These are phyloP conservation scores for Tamandua tetradactyla DNA, from an alignment of 2,797 vertebrate species.

Conservation along the genomic window DNA sequence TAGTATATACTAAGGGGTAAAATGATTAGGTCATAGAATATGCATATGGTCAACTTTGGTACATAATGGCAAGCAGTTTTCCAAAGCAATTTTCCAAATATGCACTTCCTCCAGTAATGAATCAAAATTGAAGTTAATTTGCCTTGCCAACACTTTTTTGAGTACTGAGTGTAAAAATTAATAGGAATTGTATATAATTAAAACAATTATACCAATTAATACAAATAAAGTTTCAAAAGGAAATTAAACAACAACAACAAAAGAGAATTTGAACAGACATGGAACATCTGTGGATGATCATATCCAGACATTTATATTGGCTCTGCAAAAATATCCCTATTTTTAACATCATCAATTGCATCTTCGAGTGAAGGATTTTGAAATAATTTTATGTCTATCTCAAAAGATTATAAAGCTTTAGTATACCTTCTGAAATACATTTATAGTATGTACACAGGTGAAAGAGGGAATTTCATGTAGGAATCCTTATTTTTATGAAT, in stretches of 20 bases:
- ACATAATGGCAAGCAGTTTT: neutral
- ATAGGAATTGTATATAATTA: neutral
- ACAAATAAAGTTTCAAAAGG: conserved; percentile 22
- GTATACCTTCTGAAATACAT: neutral
- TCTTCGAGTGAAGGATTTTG: conserved; percentile 46
- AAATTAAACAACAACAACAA: too few species aligned
- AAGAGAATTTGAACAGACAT: neutral
- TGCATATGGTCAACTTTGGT: neutral
- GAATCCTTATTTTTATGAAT: conserved; percentile 40
- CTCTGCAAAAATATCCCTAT: conserved; percentile 3
- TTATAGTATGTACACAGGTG: conserved; percentile 31
- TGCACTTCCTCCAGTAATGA: neutral
- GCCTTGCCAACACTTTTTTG: conserved; percentile 15
- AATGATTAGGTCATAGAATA: too few species aligned
- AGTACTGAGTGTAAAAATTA: conserved; percentile 29
- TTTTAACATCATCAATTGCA: neutral
- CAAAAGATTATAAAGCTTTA: conserved; percentile 54
- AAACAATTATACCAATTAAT: neutral
- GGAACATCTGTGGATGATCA: neutral
- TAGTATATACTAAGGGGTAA: too few species aligned
- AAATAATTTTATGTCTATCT: conserved; percentile 48
- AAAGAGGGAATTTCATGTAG: neutral
- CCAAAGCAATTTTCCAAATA: neutral
- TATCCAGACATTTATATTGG: neutral
- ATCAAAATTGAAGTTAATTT: neutral